Conservation (phyloP, 2,797 vertebrate species). For the Bradypus variegatus region DNA sequence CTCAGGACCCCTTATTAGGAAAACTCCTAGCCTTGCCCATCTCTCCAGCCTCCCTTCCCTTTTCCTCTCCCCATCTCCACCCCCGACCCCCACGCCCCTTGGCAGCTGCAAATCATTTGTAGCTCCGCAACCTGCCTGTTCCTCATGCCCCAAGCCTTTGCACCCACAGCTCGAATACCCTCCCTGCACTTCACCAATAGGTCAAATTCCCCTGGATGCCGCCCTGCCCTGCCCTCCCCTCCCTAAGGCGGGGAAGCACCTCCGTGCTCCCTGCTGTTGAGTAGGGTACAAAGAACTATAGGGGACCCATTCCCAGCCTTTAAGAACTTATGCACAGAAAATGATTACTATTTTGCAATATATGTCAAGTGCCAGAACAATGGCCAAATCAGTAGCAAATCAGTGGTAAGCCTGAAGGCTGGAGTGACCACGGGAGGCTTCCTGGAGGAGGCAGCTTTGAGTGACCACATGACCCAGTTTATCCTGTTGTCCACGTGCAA, state of each 20-base stretch:
- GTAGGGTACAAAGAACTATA: not conserved
- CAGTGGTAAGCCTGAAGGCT: not conserved
- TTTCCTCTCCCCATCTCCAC: not conserved
- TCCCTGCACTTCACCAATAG: not conserved
- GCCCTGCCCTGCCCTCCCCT: too few relatives aligned
- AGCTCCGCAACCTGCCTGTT: not conserved
- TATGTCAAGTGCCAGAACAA: not conserved
- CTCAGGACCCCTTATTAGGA: accelerated
- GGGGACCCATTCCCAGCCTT: not conserved
- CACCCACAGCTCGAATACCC: not conserved
- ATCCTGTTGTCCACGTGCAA: not conserved
- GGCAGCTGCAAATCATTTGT: not conserved
- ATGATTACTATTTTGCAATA: not conserved
- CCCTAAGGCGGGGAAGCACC: not conserved
- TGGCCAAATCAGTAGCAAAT: not conserved
- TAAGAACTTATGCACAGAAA: not conserved
- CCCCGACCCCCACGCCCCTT: not conserved
- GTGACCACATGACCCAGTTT: not conserved
- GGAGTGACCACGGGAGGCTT: not conserved
- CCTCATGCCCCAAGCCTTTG: not conserved
- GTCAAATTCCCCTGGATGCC: not conserved
- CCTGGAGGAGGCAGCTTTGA: not conserved
- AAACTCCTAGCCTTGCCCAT: accelerated
- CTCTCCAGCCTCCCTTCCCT: not conserved
- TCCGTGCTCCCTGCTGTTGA: not conserved